Conservation (phyloP, 2,888 invertebrate genomes). For the Mamestra brassicae region DNA sequence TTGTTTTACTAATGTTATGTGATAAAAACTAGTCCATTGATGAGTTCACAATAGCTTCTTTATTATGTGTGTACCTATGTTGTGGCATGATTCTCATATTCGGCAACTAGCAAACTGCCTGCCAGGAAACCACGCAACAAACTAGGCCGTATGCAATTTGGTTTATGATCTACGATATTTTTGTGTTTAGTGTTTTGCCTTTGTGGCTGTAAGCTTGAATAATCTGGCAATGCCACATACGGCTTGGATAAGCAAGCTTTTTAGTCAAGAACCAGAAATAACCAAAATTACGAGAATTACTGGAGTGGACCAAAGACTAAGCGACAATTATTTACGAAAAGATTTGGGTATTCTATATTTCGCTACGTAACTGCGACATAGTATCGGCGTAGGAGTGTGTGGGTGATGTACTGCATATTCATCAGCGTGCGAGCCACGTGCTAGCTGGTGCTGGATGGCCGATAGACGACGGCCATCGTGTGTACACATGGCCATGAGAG, state of each 20-base stretch:
- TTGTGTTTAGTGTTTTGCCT: no score
- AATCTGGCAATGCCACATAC: no score
- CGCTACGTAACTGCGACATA: constrained; percentile 21
- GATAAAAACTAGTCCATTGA: constrained; percentile 67
- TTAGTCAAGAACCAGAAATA: neutral
- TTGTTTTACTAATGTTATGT: constrained; percentile 36
- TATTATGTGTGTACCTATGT: constrained; percentile 14
- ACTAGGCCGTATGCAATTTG: no score
- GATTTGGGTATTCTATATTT: neutral
- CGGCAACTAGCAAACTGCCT: neutral
- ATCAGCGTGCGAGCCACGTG: constrained; percentile 40
- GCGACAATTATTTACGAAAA: neutral
- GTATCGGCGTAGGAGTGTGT: constrained; percentile 50
- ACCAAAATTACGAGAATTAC: neutral
- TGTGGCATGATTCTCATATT: constrained; percentile 3
- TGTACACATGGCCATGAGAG: neutral
- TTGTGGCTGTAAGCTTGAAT: no score
- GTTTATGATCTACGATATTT: no score
- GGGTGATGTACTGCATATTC: constrained; percentile 49
- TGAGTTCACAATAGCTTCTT: constrained; percentile 48
- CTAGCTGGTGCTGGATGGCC: constrained; percentile 1
- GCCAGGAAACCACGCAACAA: no score
- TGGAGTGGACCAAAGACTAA: neutral
- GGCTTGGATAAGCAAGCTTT: neutral
- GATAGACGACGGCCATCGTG: neutral